phyloP scores from a whole-genome alignment of 1,140 invertebrate genomes.

The Meloidogyne chitwoodi region DNA sequence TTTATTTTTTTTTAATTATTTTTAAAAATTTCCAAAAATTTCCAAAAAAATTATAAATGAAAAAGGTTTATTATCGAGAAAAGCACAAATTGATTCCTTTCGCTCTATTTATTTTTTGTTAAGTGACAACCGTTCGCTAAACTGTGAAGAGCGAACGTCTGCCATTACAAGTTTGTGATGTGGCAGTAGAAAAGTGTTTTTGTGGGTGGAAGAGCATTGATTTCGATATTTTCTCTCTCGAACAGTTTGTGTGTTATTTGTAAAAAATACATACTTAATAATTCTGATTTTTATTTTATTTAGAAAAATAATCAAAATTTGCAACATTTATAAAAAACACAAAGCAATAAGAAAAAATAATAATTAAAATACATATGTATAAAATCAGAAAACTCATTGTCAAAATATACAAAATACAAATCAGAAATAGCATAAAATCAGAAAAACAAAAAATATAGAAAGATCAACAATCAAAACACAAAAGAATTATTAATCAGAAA shows the following conservation, averaged over 20 bases:
- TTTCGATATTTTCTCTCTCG: not conserved
- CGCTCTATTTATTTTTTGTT: not conserved
- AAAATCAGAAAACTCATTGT: too few species aligned
- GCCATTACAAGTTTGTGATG: not conserved
- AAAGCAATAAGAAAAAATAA: too few species aligned
- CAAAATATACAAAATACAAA: too few species aligned
- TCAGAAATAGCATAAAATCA: not conserved
- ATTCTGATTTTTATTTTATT: not conserved
- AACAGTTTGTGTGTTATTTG: not conserved
- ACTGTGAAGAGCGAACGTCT: not conserved
- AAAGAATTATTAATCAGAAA: not conserved
- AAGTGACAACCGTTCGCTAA: not conserved
- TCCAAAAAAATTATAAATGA: not conserved
- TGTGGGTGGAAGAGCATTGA: not conserved
- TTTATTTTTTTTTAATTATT: not conserved
- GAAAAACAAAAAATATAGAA: not conserved
- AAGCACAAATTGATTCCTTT: not conserved
- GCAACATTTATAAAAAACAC: too few species aligned
- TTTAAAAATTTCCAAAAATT: not conserved
- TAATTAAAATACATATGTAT: too few species aligned
- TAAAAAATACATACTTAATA: not conserved
- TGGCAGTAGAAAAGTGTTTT: not conserved
- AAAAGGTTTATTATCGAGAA: not conserved
- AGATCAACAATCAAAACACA: not conserved
- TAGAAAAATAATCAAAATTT: too few species aligned